Percentiles rank a stretch among this genome's conserved stretches.
phyloP scores from a whole-genome alignment of 2,113 vertebrate genomes.

The Anseranas semipalmata region DNA sequence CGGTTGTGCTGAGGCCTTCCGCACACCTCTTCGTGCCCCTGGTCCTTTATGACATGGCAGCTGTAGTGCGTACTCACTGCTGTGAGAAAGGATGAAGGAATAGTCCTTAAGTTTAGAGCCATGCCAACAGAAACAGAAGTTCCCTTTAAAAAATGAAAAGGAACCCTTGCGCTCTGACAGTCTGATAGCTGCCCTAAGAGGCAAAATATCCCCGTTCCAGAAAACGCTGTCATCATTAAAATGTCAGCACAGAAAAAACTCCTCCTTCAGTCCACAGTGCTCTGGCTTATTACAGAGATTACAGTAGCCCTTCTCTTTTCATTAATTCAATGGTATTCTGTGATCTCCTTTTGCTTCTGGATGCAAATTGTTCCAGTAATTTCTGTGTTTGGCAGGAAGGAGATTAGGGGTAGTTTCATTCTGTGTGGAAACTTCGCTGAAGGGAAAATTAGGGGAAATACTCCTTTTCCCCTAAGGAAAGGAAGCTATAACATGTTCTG shows the following conservation, averaged over 20 bases:
- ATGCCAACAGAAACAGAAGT: neutral
- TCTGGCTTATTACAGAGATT: neutral
- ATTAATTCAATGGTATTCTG: neutral
- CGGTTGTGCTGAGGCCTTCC: neutral
- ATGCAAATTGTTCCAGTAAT: neutral
- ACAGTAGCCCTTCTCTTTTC: neutral
- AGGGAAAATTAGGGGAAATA: neutral
- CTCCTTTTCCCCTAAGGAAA: neutral
- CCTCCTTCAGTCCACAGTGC: neutral
- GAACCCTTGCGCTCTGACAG: neutral
- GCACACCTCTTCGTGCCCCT: rapidly evolving
- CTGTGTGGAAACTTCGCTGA: neutral
- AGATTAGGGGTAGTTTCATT: neutral
- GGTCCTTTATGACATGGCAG: neutral
- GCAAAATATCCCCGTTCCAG: neutral
- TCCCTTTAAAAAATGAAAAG: neutral
- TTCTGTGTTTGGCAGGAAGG: neutral
- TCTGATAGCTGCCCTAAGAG: neutral
- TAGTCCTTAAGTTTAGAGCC: neutral
- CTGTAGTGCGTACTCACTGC: neutral
- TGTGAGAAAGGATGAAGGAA: neutral
- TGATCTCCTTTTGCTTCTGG: neutral
- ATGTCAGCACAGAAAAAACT: neutral
- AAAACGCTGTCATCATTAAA: neutral
- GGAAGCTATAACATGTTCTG: neutral